Percentiles rank a stretch among this genome's conserved stretches.
Evolutionary conservation across 2,797 vertebrate genomes (phyloP).

Genomic region (Chrysolophus pictus): DNA sequence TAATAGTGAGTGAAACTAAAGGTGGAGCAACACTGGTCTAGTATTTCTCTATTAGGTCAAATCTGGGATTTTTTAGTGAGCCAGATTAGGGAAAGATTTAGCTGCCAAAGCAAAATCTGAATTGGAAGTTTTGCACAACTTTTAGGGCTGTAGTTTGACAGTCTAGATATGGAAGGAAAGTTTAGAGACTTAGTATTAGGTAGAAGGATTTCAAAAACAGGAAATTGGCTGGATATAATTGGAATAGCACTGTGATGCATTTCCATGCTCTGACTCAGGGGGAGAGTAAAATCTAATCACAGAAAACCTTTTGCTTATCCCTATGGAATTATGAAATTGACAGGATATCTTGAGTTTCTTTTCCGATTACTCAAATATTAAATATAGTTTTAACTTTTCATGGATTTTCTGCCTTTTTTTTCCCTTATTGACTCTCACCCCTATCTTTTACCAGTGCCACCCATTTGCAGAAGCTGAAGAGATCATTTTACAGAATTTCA

Average conservation of each 20-base stretch:
- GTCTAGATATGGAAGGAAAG: not conserved
- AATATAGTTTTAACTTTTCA: too few species aligned
- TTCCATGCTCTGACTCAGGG: not conserved
- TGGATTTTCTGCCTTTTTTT: not conserved
- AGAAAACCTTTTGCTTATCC: not conserved
- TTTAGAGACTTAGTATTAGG: not conserved
- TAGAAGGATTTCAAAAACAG: not conserved
- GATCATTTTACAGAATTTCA: not conserved
- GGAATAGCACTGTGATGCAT: not conserved
- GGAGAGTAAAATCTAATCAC: not conserved
- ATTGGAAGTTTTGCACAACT: not conserved
- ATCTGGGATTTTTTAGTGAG: not conserved
- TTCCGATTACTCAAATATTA: not conserved
- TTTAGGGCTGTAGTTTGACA: not conserved
- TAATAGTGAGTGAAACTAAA: not conserved
- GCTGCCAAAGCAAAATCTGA: not conserved
- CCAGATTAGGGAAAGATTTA: not conserved
- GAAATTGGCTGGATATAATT: not conserved
- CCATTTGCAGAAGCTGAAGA: not conserved
- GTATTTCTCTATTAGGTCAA: not conserved
- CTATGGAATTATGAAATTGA: not conserved
- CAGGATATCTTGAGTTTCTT: not conserved
- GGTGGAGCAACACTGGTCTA: not conserved
- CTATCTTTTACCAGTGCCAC: fast-evolving
- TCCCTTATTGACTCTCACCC: not conserved